Conservation (phyloP, 1,140 invertebrate species). For the Lucilia sericata region DNA sequence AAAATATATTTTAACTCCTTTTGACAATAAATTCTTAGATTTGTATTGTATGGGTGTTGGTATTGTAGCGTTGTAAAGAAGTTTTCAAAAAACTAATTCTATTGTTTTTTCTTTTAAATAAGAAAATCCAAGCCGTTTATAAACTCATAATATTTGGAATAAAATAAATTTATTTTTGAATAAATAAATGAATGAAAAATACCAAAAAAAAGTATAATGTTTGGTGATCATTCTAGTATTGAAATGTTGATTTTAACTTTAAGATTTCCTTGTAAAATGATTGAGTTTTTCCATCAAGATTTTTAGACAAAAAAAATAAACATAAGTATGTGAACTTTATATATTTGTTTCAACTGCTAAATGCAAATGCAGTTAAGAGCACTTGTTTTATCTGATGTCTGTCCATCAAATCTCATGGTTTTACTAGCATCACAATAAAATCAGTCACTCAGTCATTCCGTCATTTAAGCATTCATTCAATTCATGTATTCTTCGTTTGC, state of each 20-base stretch:
- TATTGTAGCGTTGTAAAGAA: not conserved
- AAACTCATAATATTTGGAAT: not conserved
- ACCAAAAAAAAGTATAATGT: not conserved
- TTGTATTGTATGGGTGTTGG: not conserved
- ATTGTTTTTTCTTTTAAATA: not conserved
- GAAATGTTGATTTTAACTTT: not conserved
- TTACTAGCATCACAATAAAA: not conserved
- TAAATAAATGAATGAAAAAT: not conserved
- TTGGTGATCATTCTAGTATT: not conserved
- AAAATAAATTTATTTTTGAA: not conserved
- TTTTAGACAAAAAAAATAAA: not conserved
- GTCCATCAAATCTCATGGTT: not conserved
- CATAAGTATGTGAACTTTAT: not conserved
- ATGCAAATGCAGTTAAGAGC: slow-evolving; percentile 23
- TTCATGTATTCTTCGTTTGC: not conserved
- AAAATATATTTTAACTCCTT: not conserved
- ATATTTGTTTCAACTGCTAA: not conserved
- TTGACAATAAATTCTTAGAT: not conserved
- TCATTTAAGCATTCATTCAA: not conserved
- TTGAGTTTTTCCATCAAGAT: not conserved
- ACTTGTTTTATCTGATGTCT: slow-evolving; percentile 29
- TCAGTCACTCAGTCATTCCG: not conserved
- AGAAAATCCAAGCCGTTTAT: not conserved
- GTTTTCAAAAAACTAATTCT: not conserved
- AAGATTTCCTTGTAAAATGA: slow-evolving; percentile 20